These are phyloP conservation scores for Xestoiulus laeticollis DNA, from an alignment of 2,888 invertebrate genomes.

Conservation along the genomic window DNA sequence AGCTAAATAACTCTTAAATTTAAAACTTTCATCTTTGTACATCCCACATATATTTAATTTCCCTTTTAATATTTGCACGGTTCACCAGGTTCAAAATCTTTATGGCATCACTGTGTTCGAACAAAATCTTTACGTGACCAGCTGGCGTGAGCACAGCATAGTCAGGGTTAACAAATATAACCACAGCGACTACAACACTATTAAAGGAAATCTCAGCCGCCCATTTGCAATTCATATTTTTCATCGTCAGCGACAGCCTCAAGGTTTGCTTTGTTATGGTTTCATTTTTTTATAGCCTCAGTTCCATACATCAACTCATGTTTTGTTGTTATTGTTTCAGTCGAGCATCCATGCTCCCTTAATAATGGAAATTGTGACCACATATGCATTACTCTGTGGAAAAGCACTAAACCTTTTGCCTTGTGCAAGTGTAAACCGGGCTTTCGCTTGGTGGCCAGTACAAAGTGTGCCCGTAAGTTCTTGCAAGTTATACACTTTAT, in stretches of 20 bases:
- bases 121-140: constrained; percentile 76
- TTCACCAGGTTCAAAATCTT: constrained; percentile 71
- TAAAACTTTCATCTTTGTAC: background rate
- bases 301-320: background rate
- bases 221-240: constrained; percentile 76
- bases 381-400: constrained; percentile 77
- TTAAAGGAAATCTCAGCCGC: constrained; percentile 67
- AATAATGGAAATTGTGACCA: constrained; percentile 76
- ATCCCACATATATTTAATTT: too few relatives aligned
- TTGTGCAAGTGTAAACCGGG: constrained; percentile 80
- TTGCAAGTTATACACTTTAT: background rate
- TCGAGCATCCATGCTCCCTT: constrained; percentile 75
- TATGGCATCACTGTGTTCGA: constrained; percentile 79
- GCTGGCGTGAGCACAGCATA: constrained; percentile 75
- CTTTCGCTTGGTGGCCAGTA: constrained; percentile 70
- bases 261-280: constrained; percentile 65
- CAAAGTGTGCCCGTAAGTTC: constrained; percentile 72
- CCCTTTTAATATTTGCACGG: constrained; percentile 47
- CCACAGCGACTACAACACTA: constrained; percentile 66
- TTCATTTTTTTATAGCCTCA: background rate
- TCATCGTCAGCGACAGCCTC: constrained; percentile 81
- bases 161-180: constrained; percentile 71
- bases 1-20: constrained; percentile 6
- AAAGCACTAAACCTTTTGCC: constrained; percentile 67
- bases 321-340: constrained; percentile 60